Evolutionary conservation across 2,113 vertebrate genomes (phyloP).

Genomic region (Spea multiplicata): DNA sequence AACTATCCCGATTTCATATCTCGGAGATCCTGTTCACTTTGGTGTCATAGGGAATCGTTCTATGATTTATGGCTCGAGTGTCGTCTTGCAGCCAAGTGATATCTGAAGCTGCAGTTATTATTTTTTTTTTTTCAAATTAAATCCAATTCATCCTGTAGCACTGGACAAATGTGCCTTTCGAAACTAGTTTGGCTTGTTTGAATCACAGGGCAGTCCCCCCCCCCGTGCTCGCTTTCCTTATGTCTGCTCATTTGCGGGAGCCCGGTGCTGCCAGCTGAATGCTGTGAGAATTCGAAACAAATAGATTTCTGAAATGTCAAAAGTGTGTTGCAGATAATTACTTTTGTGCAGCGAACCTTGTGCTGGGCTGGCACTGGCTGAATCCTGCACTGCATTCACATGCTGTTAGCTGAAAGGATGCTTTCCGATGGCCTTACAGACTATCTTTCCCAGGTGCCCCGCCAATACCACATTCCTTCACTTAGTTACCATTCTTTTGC

Average conservation of each 20-base stretch:
- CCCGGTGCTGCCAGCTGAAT: slow-evolving; percentile 12
- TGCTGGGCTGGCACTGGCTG: neutral
- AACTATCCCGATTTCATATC: neutral
- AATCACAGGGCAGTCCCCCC: neutral
- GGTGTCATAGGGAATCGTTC: slow-evolving; percentile 6
- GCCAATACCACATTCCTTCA: neutral
- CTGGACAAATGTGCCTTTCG: slow-evolving; percentile 4
- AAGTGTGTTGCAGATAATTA: slow-evolving; percentile 42
- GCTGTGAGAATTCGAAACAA: slow-evolving; percentile 32
- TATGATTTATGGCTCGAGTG: slow-evolving; percentile 29
- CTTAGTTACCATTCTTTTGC: neutral
- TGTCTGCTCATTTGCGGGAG: slow-evolving; percentile 11
- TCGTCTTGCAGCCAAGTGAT: slow-evolving; percentile 16
- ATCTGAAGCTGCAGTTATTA: neutral
- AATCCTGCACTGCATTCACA: slow-evolving; percentile 20
- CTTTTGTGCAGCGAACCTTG: slow-evolving; percentile 35
- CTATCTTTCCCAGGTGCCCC: neutral
- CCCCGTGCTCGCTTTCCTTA: neutral
- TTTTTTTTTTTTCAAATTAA: neutral
- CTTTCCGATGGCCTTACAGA: slow-evolving; percentile 2
- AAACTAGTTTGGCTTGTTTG: slow-evolving; percentile 2
- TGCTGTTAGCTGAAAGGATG: slow-evolving; percentile 2
- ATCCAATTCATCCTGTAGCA: neutral
- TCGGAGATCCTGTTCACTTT: neutral
- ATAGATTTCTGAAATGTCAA: slow-evolving; percentile 37